These are phyloP conservation scores for Trichopria drosophilae DNA, from an alignment of 2,888 invertebrate species.

Conservation along the genomic window DNA sequence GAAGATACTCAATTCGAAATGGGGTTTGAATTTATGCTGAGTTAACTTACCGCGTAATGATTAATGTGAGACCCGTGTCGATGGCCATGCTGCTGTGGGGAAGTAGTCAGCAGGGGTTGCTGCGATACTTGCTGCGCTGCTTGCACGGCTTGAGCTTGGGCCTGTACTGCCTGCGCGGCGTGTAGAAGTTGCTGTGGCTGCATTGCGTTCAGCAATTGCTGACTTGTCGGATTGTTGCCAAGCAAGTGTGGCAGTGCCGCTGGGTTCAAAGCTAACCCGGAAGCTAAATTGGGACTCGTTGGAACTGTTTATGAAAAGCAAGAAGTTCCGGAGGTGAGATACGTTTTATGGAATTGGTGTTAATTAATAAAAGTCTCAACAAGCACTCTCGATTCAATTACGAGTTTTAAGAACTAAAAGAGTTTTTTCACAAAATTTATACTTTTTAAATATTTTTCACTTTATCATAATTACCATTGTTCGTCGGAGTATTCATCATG, in stretches of 20 bases:
- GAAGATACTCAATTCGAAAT: too few relatives aligned
- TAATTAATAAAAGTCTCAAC: too few relatives aligned
- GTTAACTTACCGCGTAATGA: constrained; percentile 50
- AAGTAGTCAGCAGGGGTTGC: constrained; percentile 53
- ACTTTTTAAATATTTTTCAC: too few relatives aligned
- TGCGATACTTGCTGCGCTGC: constrained; percentile 41
- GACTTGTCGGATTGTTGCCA: constrained; percentile 70
- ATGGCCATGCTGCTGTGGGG: constrained; percentile 53
- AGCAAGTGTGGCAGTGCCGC: constrained; percentile 72
- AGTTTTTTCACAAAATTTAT: too few relatives aligned
- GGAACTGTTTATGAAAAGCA: constrained; percentile 61
- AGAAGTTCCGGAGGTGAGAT: too few relatives aligned
- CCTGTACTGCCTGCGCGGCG: constrained; percentile 54
- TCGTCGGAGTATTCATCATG: constrained; percentile 62
- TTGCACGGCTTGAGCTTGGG: constrained; percentile 46
- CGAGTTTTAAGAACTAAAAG: too few relatives aligned
- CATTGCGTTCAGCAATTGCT: constrained; percentile 75
- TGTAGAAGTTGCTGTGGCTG: constrained; percentile 68
- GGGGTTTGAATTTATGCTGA: not conserved
- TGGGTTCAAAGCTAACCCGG: constrained; percentile 69
- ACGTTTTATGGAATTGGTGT: too few relatives aligned
- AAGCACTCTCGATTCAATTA: too few relatives aligned
- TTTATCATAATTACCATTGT: constrained; percentile 61
- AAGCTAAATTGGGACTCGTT: constrained; percentile 68
- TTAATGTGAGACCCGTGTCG: constrained; percentile 54